These are phyloP conservation scores for Cephus rjabovi DNA, from an alignment of 2,888 invertebrate species.

Conservation along the genomic window DNA sequence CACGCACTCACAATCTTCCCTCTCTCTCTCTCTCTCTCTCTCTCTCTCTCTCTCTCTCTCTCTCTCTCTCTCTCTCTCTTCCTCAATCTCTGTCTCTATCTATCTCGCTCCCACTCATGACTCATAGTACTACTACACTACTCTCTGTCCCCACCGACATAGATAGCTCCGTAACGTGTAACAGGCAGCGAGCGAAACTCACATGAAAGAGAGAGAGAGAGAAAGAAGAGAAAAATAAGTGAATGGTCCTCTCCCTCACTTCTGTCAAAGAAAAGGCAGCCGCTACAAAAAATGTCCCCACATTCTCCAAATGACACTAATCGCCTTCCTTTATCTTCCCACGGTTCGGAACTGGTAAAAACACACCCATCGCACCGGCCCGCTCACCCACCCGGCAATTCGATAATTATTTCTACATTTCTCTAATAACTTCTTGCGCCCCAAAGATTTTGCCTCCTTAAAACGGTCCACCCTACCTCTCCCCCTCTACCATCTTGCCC, in stretches of 20 bases:
- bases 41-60: background rate
- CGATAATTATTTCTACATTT: conserved; percentile 63
- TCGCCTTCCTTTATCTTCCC: conserved; percentile 66
- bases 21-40: background rate
- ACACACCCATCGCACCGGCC: conserved; percentile 30
- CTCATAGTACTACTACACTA: background rate
- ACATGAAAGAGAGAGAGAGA: background rate
- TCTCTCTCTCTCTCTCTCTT: background rate
- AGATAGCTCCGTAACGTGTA: background rate
- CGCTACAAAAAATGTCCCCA: conserved; percentile 52
- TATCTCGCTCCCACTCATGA: background rate
- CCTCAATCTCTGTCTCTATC: background rate
- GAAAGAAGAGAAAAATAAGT: background rate
- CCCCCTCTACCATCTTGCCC: conserved; percentile 22
- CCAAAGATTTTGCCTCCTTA: conserved; percentile 10
- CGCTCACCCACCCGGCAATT: conserved; percentile 51
- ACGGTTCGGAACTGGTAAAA: conserved; percentile 61
- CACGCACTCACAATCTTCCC: background rate
- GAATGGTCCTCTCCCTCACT: background rate
- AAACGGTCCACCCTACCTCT: conserved; percentile 12
- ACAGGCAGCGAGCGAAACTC: background rate
- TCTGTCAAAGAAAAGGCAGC: background rate
- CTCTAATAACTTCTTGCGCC: conserved; percentile 56
- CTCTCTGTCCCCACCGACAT: background rate
- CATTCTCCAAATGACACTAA: conserved; percentile 66